Evolutionary conservation across 92 coral and sea anemone genomes (phyloP).

Genomic region (Bergia sp.): DNA sequence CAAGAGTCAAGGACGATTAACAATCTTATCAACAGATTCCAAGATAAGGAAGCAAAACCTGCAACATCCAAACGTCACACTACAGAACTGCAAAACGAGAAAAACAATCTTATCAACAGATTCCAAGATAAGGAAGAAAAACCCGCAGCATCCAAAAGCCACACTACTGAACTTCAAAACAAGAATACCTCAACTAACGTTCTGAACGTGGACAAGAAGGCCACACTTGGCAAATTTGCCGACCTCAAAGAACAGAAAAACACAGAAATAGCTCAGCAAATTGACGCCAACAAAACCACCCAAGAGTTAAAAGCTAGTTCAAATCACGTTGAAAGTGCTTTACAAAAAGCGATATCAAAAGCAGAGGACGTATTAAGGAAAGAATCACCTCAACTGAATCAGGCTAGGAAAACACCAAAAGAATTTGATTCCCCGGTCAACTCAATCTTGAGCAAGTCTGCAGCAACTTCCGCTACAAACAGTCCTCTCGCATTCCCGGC

Average conservation of each 20-base stretch:
- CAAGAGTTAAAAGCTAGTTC: neutral
- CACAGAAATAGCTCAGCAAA: neutral
- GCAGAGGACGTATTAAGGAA: neutral
- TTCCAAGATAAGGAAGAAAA: neutral
- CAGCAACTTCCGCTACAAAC: neutral
- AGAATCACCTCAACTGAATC: neutral
- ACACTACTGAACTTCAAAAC: neutral
- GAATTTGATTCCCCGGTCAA: neutral
- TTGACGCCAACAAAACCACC: neutral
- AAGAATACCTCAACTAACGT: neutral
- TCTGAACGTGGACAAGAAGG: neutral
- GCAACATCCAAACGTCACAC: neutral
- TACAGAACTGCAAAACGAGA: neutral
- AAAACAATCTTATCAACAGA: neutral
- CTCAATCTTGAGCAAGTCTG: neutral
- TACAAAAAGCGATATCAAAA: neutral
- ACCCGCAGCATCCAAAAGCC: neutral
- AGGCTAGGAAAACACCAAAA: neutral
- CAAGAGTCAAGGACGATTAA: neutral
- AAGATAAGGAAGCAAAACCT: neutral
- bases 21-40: constrained; percentile 9
- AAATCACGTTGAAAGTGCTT: neutral
- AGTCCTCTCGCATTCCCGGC: neutral
- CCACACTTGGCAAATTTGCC: neutral
- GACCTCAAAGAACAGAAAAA: neutral